Evolutionary conservation across 1,140 invertebrate species (phyloP).

Genomic region (Leptinotarsa texana): DNA sequence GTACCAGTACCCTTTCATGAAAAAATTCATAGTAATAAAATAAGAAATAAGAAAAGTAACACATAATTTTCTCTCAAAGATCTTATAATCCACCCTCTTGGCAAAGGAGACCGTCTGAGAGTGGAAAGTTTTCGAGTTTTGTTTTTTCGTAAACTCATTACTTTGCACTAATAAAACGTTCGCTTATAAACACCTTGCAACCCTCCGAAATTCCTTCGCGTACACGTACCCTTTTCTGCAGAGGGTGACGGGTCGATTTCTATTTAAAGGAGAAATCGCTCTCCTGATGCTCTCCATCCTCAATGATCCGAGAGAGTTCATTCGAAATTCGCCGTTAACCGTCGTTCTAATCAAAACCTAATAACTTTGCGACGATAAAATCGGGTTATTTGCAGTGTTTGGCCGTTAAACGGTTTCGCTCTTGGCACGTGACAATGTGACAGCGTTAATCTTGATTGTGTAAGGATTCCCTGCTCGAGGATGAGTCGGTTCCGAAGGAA

Average conservation of each 20-base stretch:
- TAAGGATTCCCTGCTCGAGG: neutral
- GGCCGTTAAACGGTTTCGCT: slow-evolving; percentile 27
- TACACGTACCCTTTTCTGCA: slow-evolving; percentile 8
- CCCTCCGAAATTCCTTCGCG: slow-evolving; percentile 1
- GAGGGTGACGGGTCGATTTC: slow-evolving; percentile 14
- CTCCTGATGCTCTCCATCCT: neutral
- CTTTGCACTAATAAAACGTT: neutral
- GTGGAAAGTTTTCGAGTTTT: too few species aligned
- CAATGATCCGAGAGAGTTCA: slow-evolving; percentile 30
- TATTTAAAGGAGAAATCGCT: slow-evolving; percentile 9
- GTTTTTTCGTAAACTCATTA: neutral
- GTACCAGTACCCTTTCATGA: too few species aligned
- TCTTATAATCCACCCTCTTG: too few species aligned
- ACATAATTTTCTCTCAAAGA: too few species aligned
- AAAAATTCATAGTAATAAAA: too few species aligned
- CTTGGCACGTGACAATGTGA: slow-evolving; percentile 30
- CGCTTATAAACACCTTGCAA: neutral
- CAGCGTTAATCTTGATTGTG: slow-evolving; percentile 32
- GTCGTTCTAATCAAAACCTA: slow-evolving; percentile 37
- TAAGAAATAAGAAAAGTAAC: too few species aligned
- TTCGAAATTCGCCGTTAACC: slow-evolving; percentile 32
- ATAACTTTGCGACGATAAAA: slow-evolving; percentile 36
- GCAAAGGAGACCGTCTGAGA: too few species aligned
- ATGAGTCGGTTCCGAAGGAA: slow-evolving; percentile 18
- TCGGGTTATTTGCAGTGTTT: slow-evolving; percentile 38